Percentiles rank a stretch among this genome's conserved stretches.
These are phyloP conservation scores for Stomatorhinus ivindoensis DNA, from an alignment of 2,113 vertebrate genomes.

Conservation along the genomic window DNA sequence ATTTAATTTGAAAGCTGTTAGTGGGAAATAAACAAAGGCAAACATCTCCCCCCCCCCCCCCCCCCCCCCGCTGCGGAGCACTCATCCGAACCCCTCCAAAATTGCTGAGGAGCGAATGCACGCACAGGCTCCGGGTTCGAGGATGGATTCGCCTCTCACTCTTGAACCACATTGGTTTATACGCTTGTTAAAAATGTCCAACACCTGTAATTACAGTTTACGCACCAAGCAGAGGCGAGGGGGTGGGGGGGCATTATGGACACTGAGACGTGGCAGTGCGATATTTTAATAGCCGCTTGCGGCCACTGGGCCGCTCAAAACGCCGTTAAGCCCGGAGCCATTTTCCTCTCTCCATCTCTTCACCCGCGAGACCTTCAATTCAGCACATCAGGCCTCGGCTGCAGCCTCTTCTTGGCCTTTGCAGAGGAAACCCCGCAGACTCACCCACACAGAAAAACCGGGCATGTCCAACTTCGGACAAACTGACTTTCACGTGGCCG, in stretches of 20 bases:
- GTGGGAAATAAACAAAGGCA: not conserved
- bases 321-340: not conserved
- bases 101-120: not conserved
- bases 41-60: not conserved
- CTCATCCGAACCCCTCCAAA: not conserved
- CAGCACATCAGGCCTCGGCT: not conserved
- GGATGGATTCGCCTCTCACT: not conserved
- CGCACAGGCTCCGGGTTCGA: not conserved
- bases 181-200: not conserved
- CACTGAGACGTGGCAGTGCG: not conserved
- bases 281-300: not conserved
- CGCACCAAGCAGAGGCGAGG: not conserved
- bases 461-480: not conserved
- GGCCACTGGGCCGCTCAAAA: not conserved
- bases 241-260: not conserved
- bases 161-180: not conserved
- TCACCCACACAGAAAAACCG: not conserved
- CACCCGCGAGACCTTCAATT: not conserved
- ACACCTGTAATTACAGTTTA: not conserved
- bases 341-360: not conserved
- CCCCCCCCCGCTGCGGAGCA: not conserved
- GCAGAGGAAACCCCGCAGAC: not conserved
- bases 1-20: conserved; percentile 25
- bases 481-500: not conserved
- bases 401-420: not conserved